Evolutionary conservation across 2,113 vertebrate species (phyloP).

Genomic region (Ochotona princeps): DNA sequence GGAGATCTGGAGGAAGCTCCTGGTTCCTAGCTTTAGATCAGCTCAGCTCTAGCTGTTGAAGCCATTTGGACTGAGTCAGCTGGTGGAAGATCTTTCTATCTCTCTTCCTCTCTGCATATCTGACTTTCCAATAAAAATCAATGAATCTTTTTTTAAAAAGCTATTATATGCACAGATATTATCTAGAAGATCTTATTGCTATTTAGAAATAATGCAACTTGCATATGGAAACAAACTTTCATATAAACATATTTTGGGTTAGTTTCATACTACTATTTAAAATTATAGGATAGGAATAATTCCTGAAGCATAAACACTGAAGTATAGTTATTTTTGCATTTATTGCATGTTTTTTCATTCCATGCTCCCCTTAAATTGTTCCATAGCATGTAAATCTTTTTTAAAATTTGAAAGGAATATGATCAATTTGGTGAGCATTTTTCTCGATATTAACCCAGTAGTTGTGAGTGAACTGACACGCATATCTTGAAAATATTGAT

Average conservation of each 20-base stretch:
- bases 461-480: neutral
- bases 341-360: rapidly evolving
- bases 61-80: no score
- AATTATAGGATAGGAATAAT: neutral
- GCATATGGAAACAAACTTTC: neutral
- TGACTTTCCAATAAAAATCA: no score
- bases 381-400: neutral
- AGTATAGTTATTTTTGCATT: neutral
- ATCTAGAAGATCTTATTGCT: neutral
- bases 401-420: neutral
- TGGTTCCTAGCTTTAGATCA: no score
- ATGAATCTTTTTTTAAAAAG: no score
- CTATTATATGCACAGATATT: no score
- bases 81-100: no score
- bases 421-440: neutral
- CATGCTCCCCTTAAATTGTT: neutral
- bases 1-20: no score
- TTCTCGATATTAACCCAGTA: neutral
- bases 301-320: neutral
- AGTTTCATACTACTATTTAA: neutral
- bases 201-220: no score
- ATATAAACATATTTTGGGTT: neutral
- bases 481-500: neutral
- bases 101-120: no score
- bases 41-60: no score